These are phyloP conservation scores for Drosophila longiperda DNA, from an alignment of 2,888 invertebrate genomes.

Conservation along the genomic window DNA sequence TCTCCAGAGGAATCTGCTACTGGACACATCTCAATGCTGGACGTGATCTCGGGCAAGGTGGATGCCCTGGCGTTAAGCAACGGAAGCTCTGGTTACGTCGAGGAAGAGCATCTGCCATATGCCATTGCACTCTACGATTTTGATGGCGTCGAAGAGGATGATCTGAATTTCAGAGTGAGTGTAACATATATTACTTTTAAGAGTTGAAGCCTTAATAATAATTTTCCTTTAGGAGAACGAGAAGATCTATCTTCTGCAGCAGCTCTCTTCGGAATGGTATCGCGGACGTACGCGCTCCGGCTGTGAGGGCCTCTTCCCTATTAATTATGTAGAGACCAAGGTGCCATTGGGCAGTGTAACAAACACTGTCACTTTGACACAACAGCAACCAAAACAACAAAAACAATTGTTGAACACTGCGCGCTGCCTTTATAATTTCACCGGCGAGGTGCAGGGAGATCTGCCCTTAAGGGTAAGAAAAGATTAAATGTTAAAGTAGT, in stretches of 20 bases:
- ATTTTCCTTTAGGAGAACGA: slow-evolving; percentile 88
- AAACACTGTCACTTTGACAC: slow-evolving; percentile 18
- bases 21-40: slow-evolving; percentile 77
- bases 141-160: slow-evolving; percentile 90
- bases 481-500: neutral
- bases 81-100: slow-evolving; percentile 59
- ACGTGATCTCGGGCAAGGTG: slow-evolving; percentile 83
- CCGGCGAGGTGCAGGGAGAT: slow-evolving; percentile 87
- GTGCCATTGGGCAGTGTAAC: slow-evolving; percentile 87
- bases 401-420: slow-evolving; percentile 60
- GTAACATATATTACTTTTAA: neutral
- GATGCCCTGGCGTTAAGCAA: slow-evolving; percentile 78
- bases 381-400: slow-evolving; percentile 17
- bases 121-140: slow-evolving; percentile 93
- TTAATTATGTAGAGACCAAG: slow-evolving; percentile 91
- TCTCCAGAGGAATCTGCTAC: slow-evolving; percentile 49
- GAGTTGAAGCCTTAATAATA: neutral
- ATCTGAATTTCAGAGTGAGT: slow-evolving; percentile 92
- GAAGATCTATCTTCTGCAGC: slow-evolving; percentile 89
- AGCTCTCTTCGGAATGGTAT: slow-evolving; percentile 92
- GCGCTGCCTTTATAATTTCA: slow-evolving; percentile 91
- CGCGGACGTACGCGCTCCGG: slow-evolving; percentile 89
- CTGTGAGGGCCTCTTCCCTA: slow-evolving; percentile 92
- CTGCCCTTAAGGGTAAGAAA: slow-evolving; percentile 86
- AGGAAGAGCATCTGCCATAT: slow-evolving; percentile 86